Evolutionary conservation across 1,140 invertebrate genomes (phyloP).

Genomic region (Aleiodes sp.): DNA sequence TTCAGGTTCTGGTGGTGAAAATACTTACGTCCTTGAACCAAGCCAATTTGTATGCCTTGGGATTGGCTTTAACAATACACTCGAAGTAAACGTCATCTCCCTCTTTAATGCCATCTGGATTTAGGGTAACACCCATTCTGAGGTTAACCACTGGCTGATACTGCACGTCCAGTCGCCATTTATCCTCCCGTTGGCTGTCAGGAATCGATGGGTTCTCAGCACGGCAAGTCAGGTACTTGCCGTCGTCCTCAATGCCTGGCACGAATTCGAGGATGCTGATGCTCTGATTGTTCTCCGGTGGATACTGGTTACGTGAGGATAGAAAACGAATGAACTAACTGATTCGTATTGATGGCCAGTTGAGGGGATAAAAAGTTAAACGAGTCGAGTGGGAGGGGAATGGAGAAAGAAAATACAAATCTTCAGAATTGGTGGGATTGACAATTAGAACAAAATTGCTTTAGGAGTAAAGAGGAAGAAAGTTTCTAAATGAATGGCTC

Average conservation of each 20-base stretch:
- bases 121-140: slow-evolving; percentile 80
- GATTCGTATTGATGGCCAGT: slow-evolving; percentile 19
- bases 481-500: no score
- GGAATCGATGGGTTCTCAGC: slow-evolving; percentile 86
- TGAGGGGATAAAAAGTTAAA: slow-evolving; percentile 36
- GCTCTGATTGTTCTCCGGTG: slow-evolving; percentile 83
- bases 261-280: slow-evolving; percentile 83
- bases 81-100: slow-evolving; percentile 86
- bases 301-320: slow-evolving; percentile 69
- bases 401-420: slow-evolving; percentile 32
- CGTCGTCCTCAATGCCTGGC: slow-evolving; percentile 84
- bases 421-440: background rate
- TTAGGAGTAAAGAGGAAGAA: no score
- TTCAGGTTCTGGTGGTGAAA: background rate
- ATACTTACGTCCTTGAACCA: slow-evolving; percentile 87
- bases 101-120: slow-evolving; percentile 85
- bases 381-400: slow-evolving; percentile 42
- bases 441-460: background rate
- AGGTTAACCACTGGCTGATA: slow-evolving; percentile 81
- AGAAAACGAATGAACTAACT: slow-evolving; percentile 23
- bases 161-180: slow-evolving; percentile 79
- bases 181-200: slow-evolving; percentile 83
- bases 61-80: slow-evolving; percentile 82
- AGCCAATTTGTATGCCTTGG: slow-evolving; percentile 80
- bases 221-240: slow-evolving; percentile 85